Conservation (phyloP, 2,797 vertebrate genomes). For the Silurus aristotelis region DNA sequence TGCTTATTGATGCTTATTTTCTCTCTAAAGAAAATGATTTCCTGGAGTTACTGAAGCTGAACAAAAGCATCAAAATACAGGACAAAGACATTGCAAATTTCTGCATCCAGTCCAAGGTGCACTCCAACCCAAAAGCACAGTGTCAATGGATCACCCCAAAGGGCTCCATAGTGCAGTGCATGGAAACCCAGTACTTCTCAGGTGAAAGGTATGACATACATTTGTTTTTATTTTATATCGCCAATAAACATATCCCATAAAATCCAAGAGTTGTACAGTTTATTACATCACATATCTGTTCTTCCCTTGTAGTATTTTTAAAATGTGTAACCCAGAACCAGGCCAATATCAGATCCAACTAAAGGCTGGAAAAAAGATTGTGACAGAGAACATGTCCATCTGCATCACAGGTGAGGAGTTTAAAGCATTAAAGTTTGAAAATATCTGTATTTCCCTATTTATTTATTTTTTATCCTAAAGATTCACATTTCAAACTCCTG, state of each 20-base stretch:
- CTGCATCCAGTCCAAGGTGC: conserved; percentile 80
- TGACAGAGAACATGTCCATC: conserved; percentile 77
- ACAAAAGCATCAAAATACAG: conserved; percentile 65
- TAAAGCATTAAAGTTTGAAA: background rate
- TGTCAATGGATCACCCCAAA: conserved; percentile 83
- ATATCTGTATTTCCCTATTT: too few species aligned
- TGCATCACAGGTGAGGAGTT: conserved; percentile 82
- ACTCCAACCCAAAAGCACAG: conserved; percentile 78
- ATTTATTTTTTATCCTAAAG: background rate
- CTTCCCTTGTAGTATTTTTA: conserved; percentile 65
- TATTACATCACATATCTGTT: conserved; percentile 20
- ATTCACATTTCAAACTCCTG: background rate
- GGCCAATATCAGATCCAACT: conserved; percentile 84
- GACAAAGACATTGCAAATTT: conserved; percentile 63
- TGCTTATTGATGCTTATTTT: background rate
- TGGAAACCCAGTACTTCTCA: conserved; percentile 59
- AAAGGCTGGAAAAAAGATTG: conserved; percentile 70
- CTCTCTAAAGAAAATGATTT: conserved; percentile 77
- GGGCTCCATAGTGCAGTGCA: conserved; percentile 68
- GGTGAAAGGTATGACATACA: conserved; percentile 70
- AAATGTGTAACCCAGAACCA: conserved; percentile 73
- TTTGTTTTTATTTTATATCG: too few species aligned
- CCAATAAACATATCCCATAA: too few species aligned
- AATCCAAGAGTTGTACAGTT: background rate
- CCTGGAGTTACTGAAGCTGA: conserved; percentile 74